A percentile compares a stretch with the other conserved stretches of the same genome.
phyloP scores from a whole-genome alignment of 2,797 vertebrate genomes.

The Rhadinocentrus ornatus region DNA sequence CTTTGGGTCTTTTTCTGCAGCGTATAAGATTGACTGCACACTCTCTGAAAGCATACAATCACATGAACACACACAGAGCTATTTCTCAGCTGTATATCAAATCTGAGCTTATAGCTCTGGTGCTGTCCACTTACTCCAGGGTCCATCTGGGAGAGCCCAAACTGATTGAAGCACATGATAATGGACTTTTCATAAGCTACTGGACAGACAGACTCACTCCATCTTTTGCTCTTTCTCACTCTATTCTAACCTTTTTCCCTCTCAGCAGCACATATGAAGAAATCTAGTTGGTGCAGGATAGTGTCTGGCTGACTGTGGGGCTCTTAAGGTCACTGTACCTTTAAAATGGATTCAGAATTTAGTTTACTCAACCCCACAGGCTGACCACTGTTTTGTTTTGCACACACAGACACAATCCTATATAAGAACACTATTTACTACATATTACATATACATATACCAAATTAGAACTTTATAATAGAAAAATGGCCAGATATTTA shows the following conservation, averaged over 20 bases:
- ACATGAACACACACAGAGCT: slow-evolving; percentile 21
- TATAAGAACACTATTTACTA: too few relatives aligned
- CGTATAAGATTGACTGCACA: slow-evolving; percentile 39
- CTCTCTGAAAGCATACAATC: slow-evolving; percentile 27
- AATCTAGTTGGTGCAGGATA: slow-evolving; percentile 64
- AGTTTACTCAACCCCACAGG: slow-evolving; percentile 60
- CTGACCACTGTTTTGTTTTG: slow-evolving; percentile 41
- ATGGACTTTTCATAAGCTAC: slow-evolving; percentile 82
- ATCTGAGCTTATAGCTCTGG: slow-evolving; percentile 76
- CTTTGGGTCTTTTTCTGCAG: slow-evolving; percentile 35
- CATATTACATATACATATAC: slow-evolving; percentile 4
- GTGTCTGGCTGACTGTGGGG: slow-evolving; percentile 35
- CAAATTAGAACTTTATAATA: background rate
- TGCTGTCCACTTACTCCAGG: slow-evolving; percentile 78
- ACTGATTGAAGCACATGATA: slow-evolving; percentile 77
- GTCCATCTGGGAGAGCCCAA: slow-evolving; percentile 77
- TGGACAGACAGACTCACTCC: slow-evolving; percentile 75
- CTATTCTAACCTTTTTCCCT: slow-evolving; percentile 38
- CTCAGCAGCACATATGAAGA: slow-evolving; percentile 65
- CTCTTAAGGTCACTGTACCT: slow-evolving; percentile 68
- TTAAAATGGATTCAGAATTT: slow-evolving; percentile 70
- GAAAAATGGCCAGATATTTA: slow-evolving; percentile 44
- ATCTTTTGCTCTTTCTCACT: slow-evolving; percentile 57
- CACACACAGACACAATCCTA: slow-evolving; percentile 16
- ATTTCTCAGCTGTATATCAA: slow-evolving; percentile 73